These are phyloP conservation scores for Mormyrus iriodes DNA, from an alignment of 2,113 vertebrate species.

Conservation along the genomic window DNA sequence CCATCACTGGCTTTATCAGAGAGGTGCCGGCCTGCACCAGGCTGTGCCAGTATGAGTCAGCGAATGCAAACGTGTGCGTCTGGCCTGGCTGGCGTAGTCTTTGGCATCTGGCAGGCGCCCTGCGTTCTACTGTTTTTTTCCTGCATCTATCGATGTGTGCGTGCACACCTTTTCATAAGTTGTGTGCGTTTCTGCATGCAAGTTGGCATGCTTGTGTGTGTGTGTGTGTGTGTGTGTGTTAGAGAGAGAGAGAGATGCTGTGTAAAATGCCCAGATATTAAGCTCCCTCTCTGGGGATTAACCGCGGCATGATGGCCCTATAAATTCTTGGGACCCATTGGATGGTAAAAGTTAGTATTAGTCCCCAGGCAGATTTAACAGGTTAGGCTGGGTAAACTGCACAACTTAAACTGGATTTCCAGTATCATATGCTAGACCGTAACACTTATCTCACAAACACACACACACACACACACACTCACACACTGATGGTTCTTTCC, in stretches of 20 bases:
- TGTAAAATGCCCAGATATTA: not conserved
- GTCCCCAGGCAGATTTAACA: not conserved
- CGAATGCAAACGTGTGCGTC: not conserved
- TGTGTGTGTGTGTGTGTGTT: not conserved
- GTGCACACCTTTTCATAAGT: not conserved
- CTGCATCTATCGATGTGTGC: not conserved
- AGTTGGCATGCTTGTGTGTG: not conserved
- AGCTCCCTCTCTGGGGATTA: not conserved
- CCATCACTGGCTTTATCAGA: not conserved
- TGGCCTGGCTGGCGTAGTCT: not conserved
- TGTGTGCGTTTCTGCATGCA: not conserved
- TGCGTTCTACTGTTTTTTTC: not conserved
- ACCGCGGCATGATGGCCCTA: not conserved
- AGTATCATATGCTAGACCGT: not conserved
- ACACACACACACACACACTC: not conserved
- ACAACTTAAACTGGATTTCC: not conserved
- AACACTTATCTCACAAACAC: not conserved
- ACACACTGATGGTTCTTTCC: too few species aligned
- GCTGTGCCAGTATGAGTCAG: not conserved
- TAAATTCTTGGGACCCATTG: not conserved
- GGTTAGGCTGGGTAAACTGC: not conserved
- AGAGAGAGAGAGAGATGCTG: not conserved
- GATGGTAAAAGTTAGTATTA: not conserved
- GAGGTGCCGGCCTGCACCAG: not conserved
- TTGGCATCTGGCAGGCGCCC: too few species aligned